phyloP scores from a whole-genome alignment of 2,888 invertebrate genomes.

The Endomychus coccineus region DNA sequence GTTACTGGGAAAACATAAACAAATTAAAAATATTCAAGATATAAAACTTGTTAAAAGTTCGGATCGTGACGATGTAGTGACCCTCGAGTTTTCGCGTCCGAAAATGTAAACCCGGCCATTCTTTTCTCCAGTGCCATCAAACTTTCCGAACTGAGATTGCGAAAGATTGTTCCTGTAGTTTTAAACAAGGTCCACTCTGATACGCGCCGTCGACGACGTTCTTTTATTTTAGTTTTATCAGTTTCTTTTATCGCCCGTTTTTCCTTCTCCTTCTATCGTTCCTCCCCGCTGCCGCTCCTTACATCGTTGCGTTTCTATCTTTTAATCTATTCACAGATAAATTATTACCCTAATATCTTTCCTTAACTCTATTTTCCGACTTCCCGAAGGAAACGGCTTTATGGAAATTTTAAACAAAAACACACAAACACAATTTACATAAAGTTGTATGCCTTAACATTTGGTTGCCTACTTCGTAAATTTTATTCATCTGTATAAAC shows the following conservation, averaged over 20 bases:
- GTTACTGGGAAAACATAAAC: no score
- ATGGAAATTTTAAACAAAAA: constrained; percentile 14
- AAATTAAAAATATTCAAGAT: no score
- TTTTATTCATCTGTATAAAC: no score
- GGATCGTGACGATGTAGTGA: constrained; percentile 27
- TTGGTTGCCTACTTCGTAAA: no score
- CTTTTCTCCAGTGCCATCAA: constrained; percentile 38
- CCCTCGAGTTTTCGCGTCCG: constrained; percentile 31
- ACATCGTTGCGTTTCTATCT: constrained; percentile 18
- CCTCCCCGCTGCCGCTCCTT: constrained; percentile 12
- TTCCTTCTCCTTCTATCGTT: constrained; percentile 20
- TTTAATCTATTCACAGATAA: constrained; percentile 31
- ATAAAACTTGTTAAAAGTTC: constrained; percentile 27
- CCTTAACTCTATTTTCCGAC: constrained; percentile 11
- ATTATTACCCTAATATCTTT: constrained; percentile 29
- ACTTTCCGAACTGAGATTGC: constrained; percentile 42
- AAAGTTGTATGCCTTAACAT: no score
- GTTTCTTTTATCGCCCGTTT: constrained; percentile 31
- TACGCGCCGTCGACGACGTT: constrained; percentile 23
- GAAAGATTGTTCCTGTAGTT: constrained; percentile 43
- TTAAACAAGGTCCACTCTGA: constrained; percentile 35
- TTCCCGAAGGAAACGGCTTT: constrained; percentile 13
- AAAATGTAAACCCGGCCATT: constrained; percentile 35
- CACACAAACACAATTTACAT: constrained; percentile 10
- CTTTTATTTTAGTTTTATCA: constrained; percentile 37